These are phyloP conservation scores for Octodonta nipae DNA, from an alignment of 2,888 invertebrate species.

Conservation along the genomic window DNA sequence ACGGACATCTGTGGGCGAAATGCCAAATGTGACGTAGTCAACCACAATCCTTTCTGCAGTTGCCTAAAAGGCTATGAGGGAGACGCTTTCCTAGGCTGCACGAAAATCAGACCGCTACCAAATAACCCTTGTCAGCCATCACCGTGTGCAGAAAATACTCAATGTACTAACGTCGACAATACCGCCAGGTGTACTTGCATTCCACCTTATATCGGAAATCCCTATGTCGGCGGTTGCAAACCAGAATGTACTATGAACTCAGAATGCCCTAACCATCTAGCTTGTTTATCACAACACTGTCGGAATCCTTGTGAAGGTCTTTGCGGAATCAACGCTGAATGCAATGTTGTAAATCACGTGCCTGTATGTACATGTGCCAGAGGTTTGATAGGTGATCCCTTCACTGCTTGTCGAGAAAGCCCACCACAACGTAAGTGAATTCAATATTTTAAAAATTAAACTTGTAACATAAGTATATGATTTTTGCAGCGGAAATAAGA, in stretches of 20 bases:
- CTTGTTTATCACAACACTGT: constrained; percentile 74
- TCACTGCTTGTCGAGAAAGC: constrained; percentile 56
- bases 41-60: constrained; percentile 69
- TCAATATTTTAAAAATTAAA: no score
- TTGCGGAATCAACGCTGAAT: constrained; percentile 73
- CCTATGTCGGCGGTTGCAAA: constrained; percentile 69
- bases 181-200: constrained; percentile 69
- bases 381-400: constrained; percentile 72
- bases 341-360: constrained; percentile 67
- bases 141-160: constrained; percentile 74
- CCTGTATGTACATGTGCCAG: constrained; percentile 67
- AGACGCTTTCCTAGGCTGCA: constrained; percentile 73
- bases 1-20: constrained; percentile 62
- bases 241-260: constrained; percentile 74
- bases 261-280: constrained; percentile 63
- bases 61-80: constrained; percentile 66
- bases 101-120: constrained; percentile 33
- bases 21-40: constrained; percentile 65
- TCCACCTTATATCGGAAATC: constrained; percentile 77
- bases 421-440: constrained; percentile 44
- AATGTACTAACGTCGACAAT: constrained; percentile 58
- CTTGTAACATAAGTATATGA: no score
- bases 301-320: constrained; percentile 74
- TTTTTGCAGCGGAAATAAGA: constrained; percentile 32
- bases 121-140: constrained; percentile 59